Percentiles rank a stretch among this genome's conserved stretches.
These are phyloP conservation scores for Phania funesta DNA, from an alignment of 2,888 invertebrate genomes.

Conservation along the genomic window DNA sequence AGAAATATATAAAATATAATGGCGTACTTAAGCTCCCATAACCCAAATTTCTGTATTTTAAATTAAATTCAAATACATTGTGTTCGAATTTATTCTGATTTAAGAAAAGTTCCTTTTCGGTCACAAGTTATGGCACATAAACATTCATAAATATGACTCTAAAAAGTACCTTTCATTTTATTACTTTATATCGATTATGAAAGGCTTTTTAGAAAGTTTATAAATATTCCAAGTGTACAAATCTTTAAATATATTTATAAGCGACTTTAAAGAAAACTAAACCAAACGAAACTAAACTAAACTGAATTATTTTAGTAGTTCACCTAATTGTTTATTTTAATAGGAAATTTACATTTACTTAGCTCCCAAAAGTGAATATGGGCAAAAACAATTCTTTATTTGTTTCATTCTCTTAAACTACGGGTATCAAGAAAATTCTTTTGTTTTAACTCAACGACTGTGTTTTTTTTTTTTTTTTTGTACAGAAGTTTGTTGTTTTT, in stretches of 20 bases:
- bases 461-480: background rate
- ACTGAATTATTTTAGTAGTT: constrained; percentile 60
- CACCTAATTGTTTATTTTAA: constrained; percentile 59
- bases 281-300: background rate
- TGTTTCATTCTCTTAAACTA: background rate
- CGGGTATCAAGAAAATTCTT: constrained; percentile 48
- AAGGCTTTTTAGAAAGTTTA: constrained; percentile 63
- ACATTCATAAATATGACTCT: background rate
- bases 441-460: constrained; percentile 36
- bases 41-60: no score
- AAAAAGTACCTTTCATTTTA: constrained; percentile 39
- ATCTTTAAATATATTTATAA: background rate
- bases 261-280: background rate
- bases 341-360: constrained; percentile 41
- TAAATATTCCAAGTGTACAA: background rate
- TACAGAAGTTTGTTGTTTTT: constrained; percentile 16
- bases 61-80: background rate
- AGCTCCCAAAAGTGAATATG: constrained; percentile 42
- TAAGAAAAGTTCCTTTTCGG: background rate
- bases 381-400: constrained; percentile 28
- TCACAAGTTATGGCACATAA: background rate
- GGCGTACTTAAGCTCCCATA: no score
- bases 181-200: constrained; percentile 36
- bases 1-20: no score
- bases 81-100: background rate